These are phyloP conservation scores for Andrena haemorrhoa DNA, from an alignment of 2,888 invertebrate species.

Conservation along the genomic window DNA sequence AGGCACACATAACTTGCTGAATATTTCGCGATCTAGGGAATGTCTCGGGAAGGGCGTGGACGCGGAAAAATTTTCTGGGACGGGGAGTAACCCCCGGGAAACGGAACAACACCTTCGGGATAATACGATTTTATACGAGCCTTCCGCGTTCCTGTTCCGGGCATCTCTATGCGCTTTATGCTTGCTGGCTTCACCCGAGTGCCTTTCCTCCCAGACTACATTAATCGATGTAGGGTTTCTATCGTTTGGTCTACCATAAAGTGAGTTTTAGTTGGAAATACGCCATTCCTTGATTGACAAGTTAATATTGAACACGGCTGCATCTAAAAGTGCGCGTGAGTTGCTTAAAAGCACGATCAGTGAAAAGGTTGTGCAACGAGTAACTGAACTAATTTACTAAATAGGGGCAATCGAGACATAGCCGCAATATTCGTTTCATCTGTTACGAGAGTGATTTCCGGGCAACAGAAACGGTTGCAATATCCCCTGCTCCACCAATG, in stretches of 20 bases:
- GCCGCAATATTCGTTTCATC: constrained; percentile 1
- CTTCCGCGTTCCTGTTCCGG: constrained; percentile 1
- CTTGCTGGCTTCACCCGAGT: neutral
- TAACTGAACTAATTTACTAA: too few species aligned
- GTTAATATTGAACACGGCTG: too few species aligned
- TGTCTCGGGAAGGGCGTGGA: constrained; percentile 34
- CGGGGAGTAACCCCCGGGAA: constrained; percentile 42
- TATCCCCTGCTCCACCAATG: constrained; percentile 60
- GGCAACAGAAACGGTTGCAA: constrained; percentile 50
- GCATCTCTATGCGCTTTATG: neutral
- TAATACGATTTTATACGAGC: constrained; percentile 57
- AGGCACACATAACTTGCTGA: constrained; percentile 66
- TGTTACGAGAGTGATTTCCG: constrained; percentile 43
- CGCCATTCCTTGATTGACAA: too few species aligned
- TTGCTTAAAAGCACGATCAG: too few species aligned
- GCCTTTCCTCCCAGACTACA: neutral
- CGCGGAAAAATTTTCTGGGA: constrained; percentile 64
- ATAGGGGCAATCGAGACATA: too few species aligned
- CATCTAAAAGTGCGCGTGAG: too few species aligned
- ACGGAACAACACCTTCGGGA: constrained; percentile 49
- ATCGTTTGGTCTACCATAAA: neutral
- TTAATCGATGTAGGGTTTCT: neutral
- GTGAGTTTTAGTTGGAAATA: too few species aligned
- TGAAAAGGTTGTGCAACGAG: too few species aligned
- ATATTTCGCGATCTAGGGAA: constrained; percentile 68